These are phyloP conservation scores for Myiopsitta monachus DNA, from an alignment of 2,113 vertebrate genomes.

Conservation along the genomic window DNA sequence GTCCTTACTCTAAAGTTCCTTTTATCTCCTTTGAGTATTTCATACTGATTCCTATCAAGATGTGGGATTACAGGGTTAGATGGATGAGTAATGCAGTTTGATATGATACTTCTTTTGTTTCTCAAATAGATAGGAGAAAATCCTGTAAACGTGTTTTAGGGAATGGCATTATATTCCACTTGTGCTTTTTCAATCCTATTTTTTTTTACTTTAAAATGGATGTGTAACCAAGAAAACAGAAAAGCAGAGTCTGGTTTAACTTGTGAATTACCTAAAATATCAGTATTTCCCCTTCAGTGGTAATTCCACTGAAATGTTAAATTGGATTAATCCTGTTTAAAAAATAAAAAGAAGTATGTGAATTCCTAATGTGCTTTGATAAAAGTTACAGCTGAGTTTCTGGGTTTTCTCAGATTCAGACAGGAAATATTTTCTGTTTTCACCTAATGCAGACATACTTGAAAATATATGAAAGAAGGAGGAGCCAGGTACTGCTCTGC, in stretches of 20 bases:
- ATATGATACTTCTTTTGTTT: conserved; percentile 21
- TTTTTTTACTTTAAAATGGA: background rate
- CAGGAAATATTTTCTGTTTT: background rate
- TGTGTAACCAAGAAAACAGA: background rate
- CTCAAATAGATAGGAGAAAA: background rate
- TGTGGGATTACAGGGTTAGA: background rate
- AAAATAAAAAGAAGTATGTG: background rate
- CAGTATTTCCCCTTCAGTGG: background rate
- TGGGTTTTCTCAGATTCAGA: background rate
- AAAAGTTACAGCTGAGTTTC: background rate
- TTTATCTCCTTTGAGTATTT: background rate
- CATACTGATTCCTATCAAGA: background rate
- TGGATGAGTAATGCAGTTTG: conserved; percentile 19
- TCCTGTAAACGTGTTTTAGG: background rate
- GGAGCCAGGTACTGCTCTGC: background rate
- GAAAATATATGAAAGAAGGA: background rate
- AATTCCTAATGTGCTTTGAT: background rate
- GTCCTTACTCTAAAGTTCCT: background rate
- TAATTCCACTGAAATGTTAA: background rate
- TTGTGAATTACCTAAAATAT: background rate
- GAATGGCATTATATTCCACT: background rate
- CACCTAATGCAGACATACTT: background rate
- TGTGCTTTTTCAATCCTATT: background rate
- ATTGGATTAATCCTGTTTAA: background rate
- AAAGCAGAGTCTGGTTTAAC: background rate